These are phyloP conservation scores for Manis pentadactyla DNA, from an alignment of 2,797 vertebrate species.

Conservation along the genomic window DNA sequence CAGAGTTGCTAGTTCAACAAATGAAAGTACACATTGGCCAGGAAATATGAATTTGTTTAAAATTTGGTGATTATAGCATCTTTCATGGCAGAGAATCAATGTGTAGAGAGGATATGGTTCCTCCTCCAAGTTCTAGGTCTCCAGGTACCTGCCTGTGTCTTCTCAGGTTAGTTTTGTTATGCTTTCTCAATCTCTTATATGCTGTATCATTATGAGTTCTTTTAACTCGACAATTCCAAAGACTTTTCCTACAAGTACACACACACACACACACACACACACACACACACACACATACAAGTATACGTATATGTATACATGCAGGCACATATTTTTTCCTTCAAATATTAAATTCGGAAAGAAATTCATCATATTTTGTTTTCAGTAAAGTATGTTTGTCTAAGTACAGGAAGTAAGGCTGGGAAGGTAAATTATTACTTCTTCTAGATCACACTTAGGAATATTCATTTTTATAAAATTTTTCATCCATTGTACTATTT, in stretches of 20 bases:
- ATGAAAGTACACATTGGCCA: not conserved
- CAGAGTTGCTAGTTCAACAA: conserved; percentile 29
- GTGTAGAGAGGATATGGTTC: not conserved
- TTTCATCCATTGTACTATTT: not conserved
- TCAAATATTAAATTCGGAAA: not conserved
- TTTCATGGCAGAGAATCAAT: not conserved
- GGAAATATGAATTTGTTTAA: conserved; percentile 16
- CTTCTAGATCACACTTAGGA: not conserved
- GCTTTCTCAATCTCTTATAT: not conserved
- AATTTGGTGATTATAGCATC: not conserved
- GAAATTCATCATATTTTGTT: not conserved
- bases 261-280: not conserved
- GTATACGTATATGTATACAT: not conserved
- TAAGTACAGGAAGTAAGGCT: not conserved
- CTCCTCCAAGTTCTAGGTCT: accelerated
- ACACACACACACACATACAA: too few relatives aligned
- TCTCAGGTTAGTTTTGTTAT: not conserved
- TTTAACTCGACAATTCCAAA: not conserved
- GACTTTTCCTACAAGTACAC: not conserved
- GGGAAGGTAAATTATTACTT: not conserved
- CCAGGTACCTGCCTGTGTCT: not conserved
- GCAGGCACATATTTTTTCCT: not conserved
- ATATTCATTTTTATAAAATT: not conserved
- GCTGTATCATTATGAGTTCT: not conserved
- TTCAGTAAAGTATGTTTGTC: not conserved